Evolutionary conservation across 2,888 invertebrate genomes (phyloP), one percentile per base, ranked within the genome.

Genomic region (Agrotis exclamationis): DNA sequence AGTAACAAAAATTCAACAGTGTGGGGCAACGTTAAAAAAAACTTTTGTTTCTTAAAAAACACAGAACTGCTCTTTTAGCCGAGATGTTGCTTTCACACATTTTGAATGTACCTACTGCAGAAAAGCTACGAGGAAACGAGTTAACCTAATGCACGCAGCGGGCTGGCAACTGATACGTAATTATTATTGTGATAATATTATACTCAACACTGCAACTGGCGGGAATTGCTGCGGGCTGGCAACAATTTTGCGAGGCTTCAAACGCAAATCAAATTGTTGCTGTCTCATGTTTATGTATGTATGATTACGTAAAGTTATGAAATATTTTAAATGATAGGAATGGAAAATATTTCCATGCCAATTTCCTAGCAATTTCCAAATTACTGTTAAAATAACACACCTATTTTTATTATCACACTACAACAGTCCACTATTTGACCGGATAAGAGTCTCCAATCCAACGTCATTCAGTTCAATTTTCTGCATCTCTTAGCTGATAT

Each of bases 141-240:
- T 16, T 48, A 62, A 53, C 48, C 16, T 60, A 76, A 63, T 60
- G 20, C 16, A 50, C 7, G 33, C 11, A 22, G 24, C 18, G 18
- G 1, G 16, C 50, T 28, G 5, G 71, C 63, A 51, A 68, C 45
- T n/a, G 24, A 9, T 28, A 44, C 22, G 33, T 62, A 65, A 76
- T 65, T 75, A 48, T 62, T 44, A 33, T 45, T 50, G 59, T 63
- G 60, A 77, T 60, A 70, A 68, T 69, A 58, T 45, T 67, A 53
- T 48, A 28, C 39, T 57, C 18, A 22, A 53, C 22, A 1, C 24
- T 33, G 33, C 33, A 33, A 33, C 33, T 16, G 13, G 24, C 13
- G 18, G 33, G 22, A 33, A 65, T 22, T 50, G 22, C 16, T 44
- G 5, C 33, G 0, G 39, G 24, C 16, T 59, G 14, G n/a, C 7